Evolutionary conservation across 1,140 invertebrate species (phyloP).

Genomic region (Cylas formicarius): DNA sequence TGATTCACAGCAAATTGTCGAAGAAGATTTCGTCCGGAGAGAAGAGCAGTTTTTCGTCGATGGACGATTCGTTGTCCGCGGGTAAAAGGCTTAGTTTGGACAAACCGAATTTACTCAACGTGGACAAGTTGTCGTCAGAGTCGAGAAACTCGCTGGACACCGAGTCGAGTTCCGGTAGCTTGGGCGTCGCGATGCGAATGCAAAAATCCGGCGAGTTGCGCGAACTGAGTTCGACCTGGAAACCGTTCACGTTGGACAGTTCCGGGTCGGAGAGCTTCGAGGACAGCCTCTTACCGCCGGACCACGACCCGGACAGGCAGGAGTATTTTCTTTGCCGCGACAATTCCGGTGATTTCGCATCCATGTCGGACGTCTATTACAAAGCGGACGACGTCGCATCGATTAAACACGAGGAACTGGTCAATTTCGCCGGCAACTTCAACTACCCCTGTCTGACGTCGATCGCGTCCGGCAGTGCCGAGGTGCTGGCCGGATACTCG

Average conservation of each 20-base stretch:
- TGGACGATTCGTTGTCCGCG: slow-evolving; percentile 36
- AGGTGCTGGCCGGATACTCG: slow-evolving; percentile 60
- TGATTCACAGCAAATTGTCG: slow-evolving; percentile 36
- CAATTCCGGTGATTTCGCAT: slow-evolving; percentile 31
- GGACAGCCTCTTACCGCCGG: slow-evolving; percentile 68
- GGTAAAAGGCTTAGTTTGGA: slow-evolving; percentile 29
- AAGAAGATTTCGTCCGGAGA: slow-evolving; percentile 39
- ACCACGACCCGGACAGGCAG: slow-evolving; percentile 52
- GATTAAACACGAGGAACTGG: slow-evolving; percentile 55
- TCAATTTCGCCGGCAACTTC: slow-evolving; percentile 64
- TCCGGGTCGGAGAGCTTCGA: slow-evolving; percentile 71
- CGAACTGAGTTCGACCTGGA: slow-evolving; percentile 69
- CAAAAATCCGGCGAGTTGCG: slow-evolving; percentile 55
- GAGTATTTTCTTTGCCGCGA: slow-evolving; percentile 44
- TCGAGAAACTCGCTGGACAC: slow-evolving; percentile 60
- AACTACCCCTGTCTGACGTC: slow-evolving; percentile 53
- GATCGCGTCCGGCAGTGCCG: slow-evolving; percentile 48
- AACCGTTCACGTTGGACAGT: slow-evolving; percentile 71
- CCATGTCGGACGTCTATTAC: slow-evolving; percentile 44
- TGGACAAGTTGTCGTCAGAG: slow-evolving; percentile 46
- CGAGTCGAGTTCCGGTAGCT: slow-evolving; percentile 66
- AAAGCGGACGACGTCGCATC: slow-evolving; percentile 44
- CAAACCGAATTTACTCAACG: slow-evolving; percentile 31
- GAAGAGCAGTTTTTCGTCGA: slow-evolving; percentile 35
- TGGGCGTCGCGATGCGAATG: slow-evolving; percentile 48